These are phyloP conservation scores for Lophochroa leadbeateri DNA, from an alignment of 2,113 vertebrate genomes.

Conservation along the genomic window DNA sequence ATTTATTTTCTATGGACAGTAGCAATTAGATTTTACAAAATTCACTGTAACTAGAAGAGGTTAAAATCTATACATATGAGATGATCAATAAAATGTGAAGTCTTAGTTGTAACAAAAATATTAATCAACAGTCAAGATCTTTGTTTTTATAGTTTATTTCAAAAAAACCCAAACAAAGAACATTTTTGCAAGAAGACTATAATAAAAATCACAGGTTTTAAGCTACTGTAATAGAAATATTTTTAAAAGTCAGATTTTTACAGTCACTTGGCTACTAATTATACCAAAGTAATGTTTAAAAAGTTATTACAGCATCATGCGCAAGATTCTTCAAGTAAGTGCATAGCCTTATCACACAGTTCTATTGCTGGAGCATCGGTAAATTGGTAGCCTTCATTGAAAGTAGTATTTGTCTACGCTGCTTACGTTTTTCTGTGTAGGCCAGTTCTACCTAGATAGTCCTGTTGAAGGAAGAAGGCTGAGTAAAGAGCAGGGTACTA, in stretches of 20 bases:
- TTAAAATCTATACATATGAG: background rate
- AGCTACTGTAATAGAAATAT: background rate
- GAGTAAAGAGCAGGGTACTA: background rate
- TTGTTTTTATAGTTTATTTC: background rate
- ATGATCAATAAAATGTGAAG: background rate
- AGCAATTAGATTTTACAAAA: background rate
- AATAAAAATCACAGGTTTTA: background rate
- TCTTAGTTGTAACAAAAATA: background rate
- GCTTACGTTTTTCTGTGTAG: background rate
- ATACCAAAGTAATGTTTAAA: background rate
- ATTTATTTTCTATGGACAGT: background rate
- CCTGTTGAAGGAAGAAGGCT: background rate
- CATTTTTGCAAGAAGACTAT: background rate
- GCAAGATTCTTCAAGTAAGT: background rate
- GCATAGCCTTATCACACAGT: background rate
- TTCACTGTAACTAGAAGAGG: background rate
- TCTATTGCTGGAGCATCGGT: background rate
- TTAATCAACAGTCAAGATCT: background rate
- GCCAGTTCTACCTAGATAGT: background rate
- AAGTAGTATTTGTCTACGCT: background rate
- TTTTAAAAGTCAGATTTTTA: background rate
- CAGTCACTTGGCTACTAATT: background rate
- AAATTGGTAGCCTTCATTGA: background rate
- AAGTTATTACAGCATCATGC: background rate
- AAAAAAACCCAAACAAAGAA: background rate